Base-by-base conservation (phyloP, 2,888 invertebrate genomes). In the Timema cristinae region DNA sequence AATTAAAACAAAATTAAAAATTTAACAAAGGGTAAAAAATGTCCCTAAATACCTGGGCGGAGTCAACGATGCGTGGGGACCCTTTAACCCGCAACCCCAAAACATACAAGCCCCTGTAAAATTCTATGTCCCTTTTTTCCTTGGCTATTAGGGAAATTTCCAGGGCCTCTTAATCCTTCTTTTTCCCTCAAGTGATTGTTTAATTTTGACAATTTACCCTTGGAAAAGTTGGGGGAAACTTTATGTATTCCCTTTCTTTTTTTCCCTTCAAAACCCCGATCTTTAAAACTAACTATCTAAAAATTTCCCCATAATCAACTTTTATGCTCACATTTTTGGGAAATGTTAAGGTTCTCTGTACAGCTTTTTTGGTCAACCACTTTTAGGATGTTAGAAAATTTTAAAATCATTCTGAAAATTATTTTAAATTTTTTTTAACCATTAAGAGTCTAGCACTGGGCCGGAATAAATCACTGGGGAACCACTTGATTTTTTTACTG, bases 141-240 rank as follows among this genome's bases (percentile, higher is more conserved):
- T 63, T 63, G 13, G 10, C 13, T 47, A 63, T 0, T 47, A 63
- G 16, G 63, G 63, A 47, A 63, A n/a, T n/a, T n/a, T n/a, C 32
- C 63, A 63, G 6, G 63, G 63, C 63, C 32, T 7, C 32, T 13
- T 13, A 63, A 63, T 63, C 63, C 32, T 63, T 63, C 10, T 63
- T 63, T 7, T 63, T 63, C 47, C n/a, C n/a, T 63, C 10, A 32
- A 47, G 63, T 47, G 48, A 63, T 5, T 13, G 5, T n/a, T 13
- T 7, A 11, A 1, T 6, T 63, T 8, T 63, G 4, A 9, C 16
- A 9, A 63, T 13, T n/a, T n/a, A n/a, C 4, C 0, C 63, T 63
- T 63, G 47, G 5, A 63, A 47, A 4, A 48, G 10, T n/a, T 63
- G 63, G 32, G 48, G 16, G 13, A 6, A n/a, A n/a, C n/a, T 9